Evolutionary conservation across 2,113 vertebrate genomes (phyloP).

Genomic region (Brachyhypopomus gauderio): DNA sequence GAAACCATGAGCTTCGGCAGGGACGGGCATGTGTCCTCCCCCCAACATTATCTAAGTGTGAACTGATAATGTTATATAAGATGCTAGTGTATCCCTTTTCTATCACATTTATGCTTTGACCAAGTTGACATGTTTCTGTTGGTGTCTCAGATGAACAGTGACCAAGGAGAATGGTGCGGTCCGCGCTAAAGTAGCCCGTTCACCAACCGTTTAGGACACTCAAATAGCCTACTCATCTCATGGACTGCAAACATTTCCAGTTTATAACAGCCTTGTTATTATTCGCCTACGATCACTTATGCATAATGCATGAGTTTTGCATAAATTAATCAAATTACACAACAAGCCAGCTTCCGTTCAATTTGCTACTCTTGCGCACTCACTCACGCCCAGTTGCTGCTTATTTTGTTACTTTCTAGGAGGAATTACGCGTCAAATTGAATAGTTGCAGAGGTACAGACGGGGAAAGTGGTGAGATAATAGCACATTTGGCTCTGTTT

Average conservation of each 20-base stretch:
- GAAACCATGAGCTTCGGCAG: conserved; percentile 42
- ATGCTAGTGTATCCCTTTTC: conserved; percentile 42
- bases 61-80: conserved; percentile 55
- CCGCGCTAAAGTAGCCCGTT: background rate
- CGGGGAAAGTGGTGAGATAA: conserved; percentile 42
- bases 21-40: conserved; percentile 47
- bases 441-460: conserved; percentile 44
- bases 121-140: conserved; percentile 1
- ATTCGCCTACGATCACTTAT: conserved; percentile 42
- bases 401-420: conserved; percentile 28
- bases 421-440: conserved; percentile 36
- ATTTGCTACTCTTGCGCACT: conserved; percentile 29
- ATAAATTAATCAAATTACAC: conserved; percentile 52
- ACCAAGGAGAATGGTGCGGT: background rate
- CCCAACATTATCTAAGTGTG: conserved; percentile 36
- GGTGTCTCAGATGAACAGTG: background rate
- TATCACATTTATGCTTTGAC: conserved; percentile 27
- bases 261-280: conserved; percentile 36
- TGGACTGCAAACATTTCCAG: conserved; percentile 21
- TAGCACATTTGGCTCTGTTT: conserved; percentile 51
- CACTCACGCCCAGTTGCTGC: conserved; percentile 29
- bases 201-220: conserved; percentile 7
- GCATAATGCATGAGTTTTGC: conserved; percentile 43
- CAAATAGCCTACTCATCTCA: conserved; percentile 13
- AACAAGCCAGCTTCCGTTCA: conserved; percentile 33